Conservation (phyloP, 2,797 vertebrate genomes). For the Babyrousa celebensis region DNA sequence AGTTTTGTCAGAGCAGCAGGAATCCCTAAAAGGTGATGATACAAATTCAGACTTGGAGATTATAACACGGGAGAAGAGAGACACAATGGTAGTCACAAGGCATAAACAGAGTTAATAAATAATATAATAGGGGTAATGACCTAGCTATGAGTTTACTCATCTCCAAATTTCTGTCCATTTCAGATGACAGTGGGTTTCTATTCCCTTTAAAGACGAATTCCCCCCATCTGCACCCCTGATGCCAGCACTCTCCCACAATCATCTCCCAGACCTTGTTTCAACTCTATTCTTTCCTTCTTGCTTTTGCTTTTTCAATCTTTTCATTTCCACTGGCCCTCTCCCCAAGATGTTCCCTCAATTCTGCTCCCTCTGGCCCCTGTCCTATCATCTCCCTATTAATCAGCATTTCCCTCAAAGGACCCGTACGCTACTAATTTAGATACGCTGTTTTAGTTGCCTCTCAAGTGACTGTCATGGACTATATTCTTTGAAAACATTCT, state of each 20-base stretch:
- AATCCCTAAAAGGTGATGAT: background rate
- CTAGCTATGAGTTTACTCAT: background rate
- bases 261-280: slow-evolving; percentile 6
- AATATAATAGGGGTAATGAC: background rate
- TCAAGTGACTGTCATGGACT: background rate
- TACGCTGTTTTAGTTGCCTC: background rate
- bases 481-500: background rate
- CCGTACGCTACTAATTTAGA: background rate
- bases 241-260: background rate
- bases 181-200: background rate
- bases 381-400: background rate
- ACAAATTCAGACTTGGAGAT: background rate
- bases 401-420: background rate
- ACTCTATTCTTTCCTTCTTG: background rate
- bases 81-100: background rate
- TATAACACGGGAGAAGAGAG: background rate
- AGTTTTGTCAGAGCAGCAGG: background rate
- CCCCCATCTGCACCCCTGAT: background rate
- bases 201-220: background rate
- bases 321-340: background rate
- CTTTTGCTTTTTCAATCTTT: slow-evolving; percentile 32
- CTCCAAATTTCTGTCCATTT: background rate
- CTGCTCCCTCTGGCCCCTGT: background rate
- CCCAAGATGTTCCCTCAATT: background rate
- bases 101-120: background rate